A percentile compares a stretch with the other conserved stretches of the same genome.
phyloP scores from a whole-genome alignment of 2,113 vertebrate genomes.

The Microcebus ravelobensis region DNA sequence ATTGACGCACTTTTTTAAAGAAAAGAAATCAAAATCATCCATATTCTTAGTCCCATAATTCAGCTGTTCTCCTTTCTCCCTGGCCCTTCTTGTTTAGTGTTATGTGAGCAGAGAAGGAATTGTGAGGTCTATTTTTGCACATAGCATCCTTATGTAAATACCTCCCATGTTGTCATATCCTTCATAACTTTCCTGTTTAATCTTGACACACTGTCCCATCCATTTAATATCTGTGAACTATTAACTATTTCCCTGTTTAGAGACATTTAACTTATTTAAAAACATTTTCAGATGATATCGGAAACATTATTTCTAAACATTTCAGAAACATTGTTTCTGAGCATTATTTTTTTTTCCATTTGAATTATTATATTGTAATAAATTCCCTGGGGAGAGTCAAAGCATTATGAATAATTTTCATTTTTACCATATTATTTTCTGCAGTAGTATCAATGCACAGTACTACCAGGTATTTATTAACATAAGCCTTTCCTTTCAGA shows the following conservation, averaged over 20 bases:
- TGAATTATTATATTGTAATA: slow-evolving; percentile 2
- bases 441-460: neutral
- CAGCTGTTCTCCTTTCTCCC: neutral
- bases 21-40: neutral
- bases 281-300: neutral
- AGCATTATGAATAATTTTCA: neutral
- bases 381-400: neutral
- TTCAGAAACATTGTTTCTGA: neutral
- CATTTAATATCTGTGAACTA: neutral
- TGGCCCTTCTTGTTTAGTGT: neutral
- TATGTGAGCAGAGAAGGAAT: neutral
- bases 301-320: neutral
- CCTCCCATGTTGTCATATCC: neutral
- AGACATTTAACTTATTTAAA: neutral
- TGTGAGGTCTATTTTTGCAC: neutral
- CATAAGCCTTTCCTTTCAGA: neutral
- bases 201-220: neutral
- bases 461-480: neutral
- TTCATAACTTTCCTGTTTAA: neutral
- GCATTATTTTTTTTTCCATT: neutral
- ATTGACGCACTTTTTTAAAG: neutral
- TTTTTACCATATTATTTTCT: slow-evolving; percentile 7
- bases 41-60: neutral
- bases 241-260: neutral
- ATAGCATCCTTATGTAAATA: neutral